Evolutionary conservation across 2,888 invertebrate species (phyloP), one percentile per base, ranked within the genome.

Genomic region (Cephus runcator): DNA sequence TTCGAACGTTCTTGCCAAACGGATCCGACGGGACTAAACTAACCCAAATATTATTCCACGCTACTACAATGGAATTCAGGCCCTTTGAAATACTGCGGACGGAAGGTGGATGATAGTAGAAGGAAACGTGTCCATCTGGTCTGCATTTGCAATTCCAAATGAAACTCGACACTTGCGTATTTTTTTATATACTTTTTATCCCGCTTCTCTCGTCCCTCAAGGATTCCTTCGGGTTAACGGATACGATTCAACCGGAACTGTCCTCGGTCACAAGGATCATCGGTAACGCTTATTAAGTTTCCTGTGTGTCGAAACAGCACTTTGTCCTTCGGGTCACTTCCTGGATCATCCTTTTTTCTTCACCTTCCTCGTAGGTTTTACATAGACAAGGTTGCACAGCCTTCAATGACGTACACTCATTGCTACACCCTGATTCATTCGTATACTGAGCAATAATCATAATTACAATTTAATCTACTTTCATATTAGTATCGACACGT

Each of bases 81-180:
- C 71, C 71, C 71, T 30, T 31, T 71, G 71, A 34, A 56, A 56
- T 56, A 56, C 23, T 56, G 73, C 35, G 35, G 77, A 77, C 73
- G 77, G 77, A 77, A 77, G 69, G 73, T 68, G 30, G 36, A 73
- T 33, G 30, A 36, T 73, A 74, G 73, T 56, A 56, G 56, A 56
- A 56, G 56, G 56, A 23, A 56, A 71, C 82, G 81, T 83, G 84
- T 87, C 85, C 87, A 87, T 87, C 86, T 86, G 86, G 86, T 79
- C 78, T 34, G 81, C 81, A 87, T 87, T 87, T 87, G 85, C 87
- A 87, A 87, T 87, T 87, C 87, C 82, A 76, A 87, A 79, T 83
- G 82, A 77, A 56, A 71, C 33, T 34, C 33, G 71, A 31, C 36
- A 73, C 74, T 68, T 69, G 68, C 68, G 69, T 35, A 69, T 77